These are phyloP conservation scores for Selenia dentaria DNA, from an alignment of 2,888 invertebrate genomes.

Conservation along the genomic window DNA sequence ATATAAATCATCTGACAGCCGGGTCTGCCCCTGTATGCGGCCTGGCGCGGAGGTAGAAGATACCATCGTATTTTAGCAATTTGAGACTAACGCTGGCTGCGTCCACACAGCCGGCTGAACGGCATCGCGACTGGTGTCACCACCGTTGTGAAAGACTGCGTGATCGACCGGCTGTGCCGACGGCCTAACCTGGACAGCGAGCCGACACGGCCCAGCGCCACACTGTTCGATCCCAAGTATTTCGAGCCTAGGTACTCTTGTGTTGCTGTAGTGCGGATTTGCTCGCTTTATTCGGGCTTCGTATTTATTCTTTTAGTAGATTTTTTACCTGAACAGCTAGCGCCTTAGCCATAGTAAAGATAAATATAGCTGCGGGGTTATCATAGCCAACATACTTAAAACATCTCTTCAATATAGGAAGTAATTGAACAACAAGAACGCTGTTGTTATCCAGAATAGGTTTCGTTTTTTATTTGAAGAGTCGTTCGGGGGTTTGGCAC, in stretches of 20 bases:
- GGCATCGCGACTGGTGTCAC: conserved; percentile 89
- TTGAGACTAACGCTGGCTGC: neutral
- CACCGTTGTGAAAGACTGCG: conserved; percentile 87
- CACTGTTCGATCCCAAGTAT: conserved; percentile 86
- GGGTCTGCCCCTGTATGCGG: too few species aligned
- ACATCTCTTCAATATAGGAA: too few species aligned
- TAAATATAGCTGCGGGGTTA: too few species aligned
- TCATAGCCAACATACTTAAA: too few species aligned
- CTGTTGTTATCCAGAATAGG: too few species aligned
- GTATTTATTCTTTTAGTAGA: conserved; percentile 22
- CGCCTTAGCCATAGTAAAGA: too few species aligned
- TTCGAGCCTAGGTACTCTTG: conserved; percentile 87
- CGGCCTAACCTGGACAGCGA: conserved; percentile 69
- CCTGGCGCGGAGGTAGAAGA: too few species aligned
- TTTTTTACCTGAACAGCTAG: neutral
- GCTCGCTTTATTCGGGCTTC: conserved; percentile 34
- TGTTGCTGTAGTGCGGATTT: conserved; percentile 69
- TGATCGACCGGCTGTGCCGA: conserved; percentile 85
- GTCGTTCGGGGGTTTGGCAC: too few species aligned
- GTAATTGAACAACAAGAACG: too few species aligned
- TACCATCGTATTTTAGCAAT: too few species aligned
- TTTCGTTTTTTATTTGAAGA: too few species aligned
- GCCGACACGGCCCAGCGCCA: conserved; percentile 58
- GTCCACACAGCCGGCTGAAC: conserved; percentile 85
- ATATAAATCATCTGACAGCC: too few species aligned